Evolutionary conservation across 2,113 vertebrate genomes (phyloP), one percentile per base, ranked within the genome.

Genomic region (Proterorhinus semilunaris): DNA sequence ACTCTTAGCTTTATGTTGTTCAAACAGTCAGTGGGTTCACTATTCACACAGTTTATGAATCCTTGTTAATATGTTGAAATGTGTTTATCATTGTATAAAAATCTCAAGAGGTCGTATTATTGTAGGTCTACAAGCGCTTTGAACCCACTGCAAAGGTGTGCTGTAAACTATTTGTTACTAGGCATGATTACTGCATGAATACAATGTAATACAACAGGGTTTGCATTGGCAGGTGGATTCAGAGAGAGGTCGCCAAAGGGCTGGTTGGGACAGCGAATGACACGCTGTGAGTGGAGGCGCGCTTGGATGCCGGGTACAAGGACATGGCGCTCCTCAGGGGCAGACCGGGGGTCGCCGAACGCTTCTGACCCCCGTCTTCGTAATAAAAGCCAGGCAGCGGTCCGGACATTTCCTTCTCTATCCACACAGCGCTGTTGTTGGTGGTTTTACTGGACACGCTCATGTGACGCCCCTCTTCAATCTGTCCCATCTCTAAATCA

Each of bases 221-320:
- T 48, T 36, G 42, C 62, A 55, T 5, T 48, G 57, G 64, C 42
- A 61, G 49, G 50, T 36, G 62, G 54, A 64, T 45, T 86, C 61
- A 88, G 53, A 85, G 91, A 84, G 94, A 95, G 13, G 95, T 94
- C 62, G 46, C 68, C 5, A 65, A 70, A 52, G 87, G 85, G 63
- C 53, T 45, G 4, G 27, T 0, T 5, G 80, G 83, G 76, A 71
- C 83, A 52, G 75, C 16, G 6, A 90, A 88, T 71, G 81, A 83
- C 64, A 87, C 75, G 6, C 78, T 83, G 57, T 87, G 78, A 64
- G 67, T 13, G 10, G 84, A 84, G 17, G 52, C 79, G 6, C 77
- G 76, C 65, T 82, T 88, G 45, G 82, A 78, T 76, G 69, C 15
- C 0, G 67, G 63, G 51, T 54, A 66, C 0, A 68, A 42, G 13